phyloP scores from a whole-genome alignment of 2,113 vertebrate genomes.

The Anhinga anhinga region DNA sequence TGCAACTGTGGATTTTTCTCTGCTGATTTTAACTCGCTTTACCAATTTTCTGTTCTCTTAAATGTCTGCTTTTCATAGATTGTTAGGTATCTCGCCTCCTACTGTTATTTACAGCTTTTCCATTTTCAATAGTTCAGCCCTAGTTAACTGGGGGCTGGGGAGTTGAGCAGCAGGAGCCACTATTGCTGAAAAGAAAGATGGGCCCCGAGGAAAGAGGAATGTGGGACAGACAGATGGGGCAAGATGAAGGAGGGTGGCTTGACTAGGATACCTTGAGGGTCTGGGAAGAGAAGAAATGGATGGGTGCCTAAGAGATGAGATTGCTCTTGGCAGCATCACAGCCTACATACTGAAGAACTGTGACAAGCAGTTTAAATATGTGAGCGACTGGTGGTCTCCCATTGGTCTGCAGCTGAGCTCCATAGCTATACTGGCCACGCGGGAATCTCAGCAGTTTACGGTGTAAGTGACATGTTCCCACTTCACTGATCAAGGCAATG shows the following conservation, averaged over 20 bases:
- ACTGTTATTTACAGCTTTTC: not conserved
- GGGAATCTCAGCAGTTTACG: not conserved
- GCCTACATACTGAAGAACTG: not conserved
- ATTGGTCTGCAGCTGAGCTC: constrained; percentile 20
- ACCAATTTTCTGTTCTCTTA: not conserved
- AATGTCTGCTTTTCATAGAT: not conserved
- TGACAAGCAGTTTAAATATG: not conserved
- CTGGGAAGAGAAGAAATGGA: not conserved
- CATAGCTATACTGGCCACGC: not conserved
- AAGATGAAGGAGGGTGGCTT: not conserved
- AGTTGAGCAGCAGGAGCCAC: not conserved
- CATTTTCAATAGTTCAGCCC: not conserved
- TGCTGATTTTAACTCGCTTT: not conserved
- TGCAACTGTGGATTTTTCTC: not conserved
- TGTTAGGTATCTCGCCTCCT: not conserved
- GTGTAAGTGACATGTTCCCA: not conserved
- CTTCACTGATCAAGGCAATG: not conserved
- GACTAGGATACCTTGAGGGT: not conserved
- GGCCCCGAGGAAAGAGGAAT: not conserved
- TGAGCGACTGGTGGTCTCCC: not conserved
- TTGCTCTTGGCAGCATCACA: constrained; percentile 41
- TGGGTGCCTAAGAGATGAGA: constrained; percentile 14
- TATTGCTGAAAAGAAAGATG: not conserved
- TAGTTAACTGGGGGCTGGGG: not conserved
- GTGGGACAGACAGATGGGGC: constrained; percentile 33